These are phyloP conservation scores for Ctenicera cuprea DNA, from an alignment of 2,888 invertebrate genomes.

Conservation along the genomic window DNA sequence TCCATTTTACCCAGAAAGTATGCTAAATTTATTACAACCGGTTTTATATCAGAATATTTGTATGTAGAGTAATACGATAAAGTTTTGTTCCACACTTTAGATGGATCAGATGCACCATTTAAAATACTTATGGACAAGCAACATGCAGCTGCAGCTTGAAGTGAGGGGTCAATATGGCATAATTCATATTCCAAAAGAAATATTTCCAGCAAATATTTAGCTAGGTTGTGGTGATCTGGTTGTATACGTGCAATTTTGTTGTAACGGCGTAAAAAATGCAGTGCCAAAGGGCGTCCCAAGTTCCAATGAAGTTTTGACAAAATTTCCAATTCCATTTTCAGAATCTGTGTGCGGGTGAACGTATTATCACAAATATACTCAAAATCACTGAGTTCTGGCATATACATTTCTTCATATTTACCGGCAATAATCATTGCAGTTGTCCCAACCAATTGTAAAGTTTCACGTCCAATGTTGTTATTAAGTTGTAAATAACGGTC, in stretches of 20 bases:
- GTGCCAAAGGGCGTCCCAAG: conserved; percentile 89
- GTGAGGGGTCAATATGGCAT: conserved; percentile 87
- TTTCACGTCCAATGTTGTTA: conserved; percentile 64
- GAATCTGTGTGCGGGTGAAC: conserved; percentile 85
- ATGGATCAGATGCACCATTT: conserved; percentile 71
- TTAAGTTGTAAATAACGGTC: conserved; percentile 91
- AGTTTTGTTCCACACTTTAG: conserved; percentile 83
- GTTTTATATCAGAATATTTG: conserved; percentile 79
- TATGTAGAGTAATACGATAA: conserved; percentile 87
- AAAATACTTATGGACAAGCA: conserved; percentile 81
- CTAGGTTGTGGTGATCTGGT: conserved; percentile 75
- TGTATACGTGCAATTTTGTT: conserved; percentile 78
- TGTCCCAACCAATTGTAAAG: conserved; percentile 91
- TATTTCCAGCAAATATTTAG: conserved; percentile 94
- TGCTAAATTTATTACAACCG: conserved; percentile 82
- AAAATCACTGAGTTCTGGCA: conserved; percentile 91
- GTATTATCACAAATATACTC: conserved; percentile 93
- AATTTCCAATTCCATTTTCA: conserved; percentile 89
- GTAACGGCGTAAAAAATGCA: conserved; percentile 91
- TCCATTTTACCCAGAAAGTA: conserved; percentile 81
- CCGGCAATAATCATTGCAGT: conserved; percentile 93
- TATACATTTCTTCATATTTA: conserved; percentile 96
- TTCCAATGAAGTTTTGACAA: conserved; percentile 85
- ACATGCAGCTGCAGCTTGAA: conserved; percentile 87
- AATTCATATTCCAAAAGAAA: conserved; percentile 87